Evolutionary conservation across 2,888 invertebrate genomes (phyloP).

Genomic region (Nephrotoma appendiculata): DNA sequence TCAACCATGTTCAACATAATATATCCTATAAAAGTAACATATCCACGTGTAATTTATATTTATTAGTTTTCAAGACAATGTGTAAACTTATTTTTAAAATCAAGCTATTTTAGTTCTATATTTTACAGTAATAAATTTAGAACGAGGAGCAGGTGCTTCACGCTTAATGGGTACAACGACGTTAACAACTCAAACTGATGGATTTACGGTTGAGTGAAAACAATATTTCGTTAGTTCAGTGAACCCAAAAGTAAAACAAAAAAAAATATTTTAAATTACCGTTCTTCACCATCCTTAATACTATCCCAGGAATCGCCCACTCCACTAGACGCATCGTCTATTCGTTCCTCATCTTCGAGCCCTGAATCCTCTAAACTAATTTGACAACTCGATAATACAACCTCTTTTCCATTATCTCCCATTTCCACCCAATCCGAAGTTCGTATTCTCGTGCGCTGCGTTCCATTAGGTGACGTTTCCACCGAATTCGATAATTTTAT

Average conservation of each 20-base stretch:
- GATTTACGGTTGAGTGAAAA: neutral
- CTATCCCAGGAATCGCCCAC: constrained; percentile 35
- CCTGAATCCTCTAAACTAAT: constrained; percentile 39
- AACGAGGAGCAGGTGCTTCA: neutral
- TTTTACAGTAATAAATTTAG: neutral
- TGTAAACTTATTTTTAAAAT: neutral
- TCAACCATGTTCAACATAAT: neutral
- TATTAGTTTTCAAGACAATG: neutral
- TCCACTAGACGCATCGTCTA: constrained; percentile 29
- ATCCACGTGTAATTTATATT: neutral
- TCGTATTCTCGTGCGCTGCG: constrained; percentile 29
- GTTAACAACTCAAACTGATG: neutral
- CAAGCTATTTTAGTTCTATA: neutral
- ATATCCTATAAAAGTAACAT: neutral
- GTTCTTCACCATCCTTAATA: constrained; percentile 27
- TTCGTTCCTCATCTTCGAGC: constrained; percentile 29
- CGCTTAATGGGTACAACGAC: neutral
- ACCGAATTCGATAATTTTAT: neutral
- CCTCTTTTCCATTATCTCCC: constrained; percentile 38
- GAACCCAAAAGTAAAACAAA: neutral
- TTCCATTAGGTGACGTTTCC: constrained; percentile 31
- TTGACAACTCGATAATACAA: constrained; percentile 40
- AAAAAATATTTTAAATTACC: constrained; percentile 12
- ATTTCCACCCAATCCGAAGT: constrained; percentile 42
- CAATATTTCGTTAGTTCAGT: neutral